phyloP scores from a whole-genome alignment of 2,888 invertebrate species.

The Hydriomena furcata region DNA sequence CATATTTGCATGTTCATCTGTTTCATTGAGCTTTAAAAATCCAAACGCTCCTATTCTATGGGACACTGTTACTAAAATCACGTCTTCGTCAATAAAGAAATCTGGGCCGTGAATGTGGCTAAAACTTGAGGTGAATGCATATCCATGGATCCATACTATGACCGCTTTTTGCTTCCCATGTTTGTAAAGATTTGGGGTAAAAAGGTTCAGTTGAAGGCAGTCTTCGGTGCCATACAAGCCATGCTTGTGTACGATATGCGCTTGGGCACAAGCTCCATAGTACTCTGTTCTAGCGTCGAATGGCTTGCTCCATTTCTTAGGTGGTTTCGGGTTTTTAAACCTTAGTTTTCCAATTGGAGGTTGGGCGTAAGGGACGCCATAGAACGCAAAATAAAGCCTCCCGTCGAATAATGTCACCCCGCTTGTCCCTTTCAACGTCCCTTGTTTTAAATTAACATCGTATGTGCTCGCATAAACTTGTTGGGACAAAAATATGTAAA shows the following conservation, averaged over 20 bases:
- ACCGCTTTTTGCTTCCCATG: constrained; percentile 49
- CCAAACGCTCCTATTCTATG: constrained; percentile 74
- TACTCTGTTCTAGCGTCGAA: constrained; percentile 82
- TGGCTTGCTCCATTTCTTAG: constrained; percentile 72
- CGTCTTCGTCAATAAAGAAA: constrained; percentile 68
- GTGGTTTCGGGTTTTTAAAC: constrained; percentile 64
- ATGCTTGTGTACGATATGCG: constrained; percentile 70
- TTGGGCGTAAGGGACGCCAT: constrained; percentile 70
- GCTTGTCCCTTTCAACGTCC: constrained; percentile 54
- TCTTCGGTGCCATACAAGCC: constrained; percentile 78
- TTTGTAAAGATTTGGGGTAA: constrained; percentile 77
- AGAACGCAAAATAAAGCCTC: constrained; percentile 63
- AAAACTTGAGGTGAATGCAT: constrained; percentile 69
- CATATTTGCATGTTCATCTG: constrained; percentile 65
- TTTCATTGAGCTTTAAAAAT: constrained; percentile 65
- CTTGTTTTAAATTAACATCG: constrained; percentile 57
- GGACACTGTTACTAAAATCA: constrained; percentile 62
- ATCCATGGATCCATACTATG: constrained; percentile 74
- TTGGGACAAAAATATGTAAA: constrained; percentile 37
- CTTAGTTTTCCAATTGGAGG: constrained; percentile 60
- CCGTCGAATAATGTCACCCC: constrained; percentile 55
- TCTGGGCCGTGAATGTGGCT: constrained; percentile 74
- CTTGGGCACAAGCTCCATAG: constrained; percentile 84
- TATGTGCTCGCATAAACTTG: constrained; percentile 37
- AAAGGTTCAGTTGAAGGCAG: constrained; percentile 88